A percentile compares a stretch with the other conserved stretches of the same genome.
Evolutionary conservation across 2,113 vertebrate genomes (phyloP).

Genomic region (Toxotes chatareus): DNA sequence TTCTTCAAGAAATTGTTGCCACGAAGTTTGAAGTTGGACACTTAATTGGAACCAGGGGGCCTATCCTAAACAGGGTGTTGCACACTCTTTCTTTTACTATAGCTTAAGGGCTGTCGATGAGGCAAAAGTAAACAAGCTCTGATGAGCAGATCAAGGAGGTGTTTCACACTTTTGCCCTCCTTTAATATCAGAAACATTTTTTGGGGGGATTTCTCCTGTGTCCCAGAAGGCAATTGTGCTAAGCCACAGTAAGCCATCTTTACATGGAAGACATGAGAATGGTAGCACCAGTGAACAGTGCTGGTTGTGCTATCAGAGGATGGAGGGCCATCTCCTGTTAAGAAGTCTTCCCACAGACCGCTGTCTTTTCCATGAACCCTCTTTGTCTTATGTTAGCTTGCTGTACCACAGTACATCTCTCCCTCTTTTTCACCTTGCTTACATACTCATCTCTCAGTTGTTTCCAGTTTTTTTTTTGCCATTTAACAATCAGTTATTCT

Average conservation of each 20-base stretch:
- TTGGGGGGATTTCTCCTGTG: background rate
- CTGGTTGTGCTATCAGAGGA: slow-evolving; percentile 19
- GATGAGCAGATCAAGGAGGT: slow-evolving; percentile 1
- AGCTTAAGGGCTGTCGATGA: background rate
- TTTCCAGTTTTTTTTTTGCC: background rate
- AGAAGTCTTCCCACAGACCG: slow-evolving; percentile 35
- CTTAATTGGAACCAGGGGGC: background rate
- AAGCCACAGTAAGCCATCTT: slow-evolving; percentile 6
- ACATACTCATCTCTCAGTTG: background rate
- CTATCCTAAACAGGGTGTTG: too few species aligned
- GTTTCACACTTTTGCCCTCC: background rate
- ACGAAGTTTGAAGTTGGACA: background rate
- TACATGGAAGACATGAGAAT: slow-evolving; percentile 22
- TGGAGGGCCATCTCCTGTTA: slow-evolving; percentile 3
- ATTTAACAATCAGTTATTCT: background rate
- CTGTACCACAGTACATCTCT: slow-evolving; percentile 8
- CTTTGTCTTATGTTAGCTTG: slow-evolving; percentile 17
- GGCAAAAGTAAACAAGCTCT: background rate
- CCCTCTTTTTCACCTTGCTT: background rate
- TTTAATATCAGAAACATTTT: slow-evolving; percentile 8
- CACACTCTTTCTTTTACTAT: background rate
- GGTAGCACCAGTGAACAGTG: background rate
- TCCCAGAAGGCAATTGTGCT: background rate
- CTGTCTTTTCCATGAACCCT: slow-evolving; percentile 15
- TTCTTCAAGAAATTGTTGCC: background rate